Percentiles rank a stretch among this genome's conserved stretches.
Conservation (phyloP, 2,888 invertebrate species). For the Phyto melanocephala region DNA sequence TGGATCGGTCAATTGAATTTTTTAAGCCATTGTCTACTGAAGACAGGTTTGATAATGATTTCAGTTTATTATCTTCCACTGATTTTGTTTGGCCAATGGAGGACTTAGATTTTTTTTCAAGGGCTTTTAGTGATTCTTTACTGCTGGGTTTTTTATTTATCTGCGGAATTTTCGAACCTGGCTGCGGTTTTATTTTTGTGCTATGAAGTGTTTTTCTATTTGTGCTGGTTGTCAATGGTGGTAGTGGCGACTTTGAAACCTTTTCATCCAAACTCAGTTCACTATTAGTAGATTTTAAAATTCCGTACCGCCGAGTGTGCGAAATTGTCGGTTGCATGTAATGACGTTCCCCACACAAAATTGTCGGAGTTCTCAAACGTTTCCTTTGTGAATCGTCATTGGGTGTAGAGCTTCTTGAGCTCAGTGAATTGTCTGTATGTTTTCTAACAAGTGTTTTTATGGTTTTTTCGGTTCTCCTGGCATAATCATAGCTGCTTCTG, state of each 20-base stretch:
- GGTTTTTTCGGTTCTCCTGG: conserved; percentile 56
- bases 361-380: conserved; percentile 69
- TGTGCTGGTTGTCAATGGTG: conserved; percentile 67
- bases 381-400: conserved; percentile 63
- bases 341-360: conserved; percentile 75
- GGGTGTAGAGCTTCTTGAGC: conserved; percentile 48
- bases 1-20: conserved; percentile 65
- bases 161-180: conserved; percentile 13
- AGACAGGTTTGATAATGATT: background rate
- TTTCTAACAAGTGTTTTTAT: conserved; percentile 53
- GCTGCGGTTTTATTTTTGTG: conserved; percentile 26
- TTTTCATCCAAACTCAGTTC: conserved; percentile 64
- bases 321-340: conserved; percentile 83
- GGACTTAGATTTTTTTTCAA: conserved; percentile 27
- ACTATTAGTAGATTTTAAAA: conserved; percentile 48
- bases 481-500: conserved; percentile 62
- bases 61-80: background rate
- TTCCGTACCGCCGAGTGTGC: conserved; percentile 80
- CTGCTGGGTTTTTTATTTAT: conserved; percentile 53
- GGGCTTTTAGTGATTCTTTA: conserved; percentile 69
- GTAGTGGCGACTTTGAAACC: conserved; percentile 70
- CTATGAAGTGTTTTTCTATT: conserved; percentile 65
- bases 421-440: conserved; percentile 21
- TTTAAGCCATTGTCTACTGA: background rate
- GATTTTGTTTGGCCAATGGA: background rate